Conservation (phyloP, 2,797 vertebrate genomes). For the Neopelma chrysocephalum region DNA sequence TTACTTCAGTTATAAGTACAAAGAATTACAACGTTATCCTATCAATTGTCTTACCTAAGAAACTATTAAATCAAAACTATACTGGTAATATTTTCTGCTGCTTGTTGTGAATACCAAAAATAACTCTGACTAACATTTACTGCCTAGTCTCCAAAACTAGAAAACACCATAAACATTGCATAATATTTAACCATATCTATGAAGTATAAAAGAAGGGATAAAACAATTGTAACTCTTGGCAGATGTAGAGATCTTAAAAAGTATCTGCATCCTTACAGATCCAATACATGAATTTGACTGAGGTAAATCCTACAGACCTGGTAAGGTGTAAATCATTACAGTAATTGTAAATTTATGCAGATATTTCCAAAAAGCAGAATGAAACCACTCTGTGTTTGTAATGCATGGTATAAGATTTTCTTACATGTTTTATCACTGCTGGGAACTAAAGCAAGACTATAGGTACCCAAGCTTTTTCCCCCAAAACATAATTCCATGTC, state of each 20-base stretch:
- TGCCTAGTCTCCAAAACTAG: not conserved
- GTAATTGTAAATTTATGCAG: not conserved
- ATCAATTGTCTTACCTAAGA: not conserved
- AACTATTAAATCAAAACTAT: not conserved
- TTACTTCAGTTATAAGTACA: constrained; percentile 3
- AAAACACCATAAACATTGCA: not conserved
- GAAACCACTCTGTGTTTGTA: not conserved
- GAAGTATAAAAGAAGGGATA: not conserved
- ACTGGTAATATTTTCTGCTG: not conserved
- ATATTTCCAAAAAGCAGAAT: not conserved
- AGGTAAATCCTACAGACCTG: not conserved
- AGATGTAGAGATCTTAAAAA: not conserved
- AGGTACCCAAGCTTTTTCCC: not conserved
- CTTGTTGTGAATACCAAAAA: not conserved
- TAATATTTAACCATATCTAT: not conserved
- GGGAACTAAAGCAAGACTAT: not conserved
- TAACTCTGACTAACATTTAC: not conserved
- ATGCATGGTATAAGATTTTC: not conserved
- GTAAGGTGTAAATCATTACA: not conserved
- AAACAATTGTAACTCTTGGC: not conserved
- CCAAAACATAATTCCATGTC: not conserved
- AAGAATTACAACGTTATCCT: not conserved
- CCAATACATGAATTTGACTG: not conserved
- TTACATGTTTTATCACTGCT: not conserved
- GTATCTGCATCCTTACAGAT: not conserved